phyloP scores from a whole-genome alignment of 2,888 invertebrate species.

The Agriopis leucophaearia region DNA sequence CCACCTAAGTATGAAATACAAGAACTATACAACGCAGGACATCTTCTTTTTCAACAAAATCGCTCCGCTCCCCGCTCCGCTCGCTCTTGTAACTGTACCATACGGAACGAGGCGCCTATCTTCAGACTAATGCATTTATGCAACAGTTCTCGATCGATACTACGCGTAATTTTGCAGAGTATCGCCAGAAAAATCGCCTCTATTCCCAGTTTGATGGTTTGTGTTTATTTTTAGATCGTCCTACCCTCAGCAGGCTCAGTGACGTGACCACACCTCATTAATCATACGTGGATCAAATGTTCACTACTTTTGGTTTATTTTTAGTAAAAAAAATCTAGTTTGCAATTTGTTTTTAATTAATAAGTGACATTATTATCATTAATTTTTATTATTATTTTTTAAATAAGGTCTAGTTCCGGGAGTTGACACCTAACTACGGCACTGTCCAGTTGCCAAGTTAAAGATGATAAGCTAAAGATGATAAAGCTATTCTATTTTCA shows the following conservation, averaged over 20 bases:
- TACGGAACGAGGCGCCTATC: constrained; percentile 78
- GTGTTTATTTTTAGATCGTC: constrained; percentile 52
- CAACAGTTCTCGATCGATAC: constrained; percentile 81
- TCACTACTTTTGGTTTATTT: background rate
- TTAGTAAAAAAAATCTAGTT: too few species aligned
- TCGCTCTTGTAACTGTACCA: constrained; percentile 43
- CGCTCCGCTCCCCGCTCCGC: background rate
- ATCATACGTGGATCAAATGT: constrained; percentile 39
- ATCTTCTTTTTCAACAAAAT: background rate
- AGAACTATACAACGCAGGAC: background rate
- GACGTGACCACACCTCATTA: constrained; percentile 42
- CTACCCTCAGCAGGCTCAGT: constrained; percentile 19
- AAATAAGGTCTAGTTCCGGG: too few species aligned
- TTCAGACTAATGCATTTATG: constrained; percentile 86
- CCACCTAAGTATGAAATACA: too few species aligned
- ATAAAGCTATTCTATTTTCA: constrained; percentile 8
- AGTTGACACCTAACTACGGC: too few species aligned
- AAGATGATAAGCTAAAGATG: too few species aligned
- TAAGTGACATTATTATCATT: too few species aligned
- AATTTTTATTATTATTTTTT: too few species aligned
- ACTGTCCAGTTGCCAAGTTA: too few species aligned
- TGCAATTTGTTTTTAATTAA: too few species aligned
- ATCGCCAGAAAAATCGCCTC: constrained; percentile 63
- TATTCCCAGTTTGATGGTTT: constrained; percentile 59
- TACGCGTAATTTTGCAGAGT: constrained; percentile 77